phyloP scores from a whole-genome alignment of 2,797 vertebrate species.

The Chaenodraco wilsoni region DNA sequence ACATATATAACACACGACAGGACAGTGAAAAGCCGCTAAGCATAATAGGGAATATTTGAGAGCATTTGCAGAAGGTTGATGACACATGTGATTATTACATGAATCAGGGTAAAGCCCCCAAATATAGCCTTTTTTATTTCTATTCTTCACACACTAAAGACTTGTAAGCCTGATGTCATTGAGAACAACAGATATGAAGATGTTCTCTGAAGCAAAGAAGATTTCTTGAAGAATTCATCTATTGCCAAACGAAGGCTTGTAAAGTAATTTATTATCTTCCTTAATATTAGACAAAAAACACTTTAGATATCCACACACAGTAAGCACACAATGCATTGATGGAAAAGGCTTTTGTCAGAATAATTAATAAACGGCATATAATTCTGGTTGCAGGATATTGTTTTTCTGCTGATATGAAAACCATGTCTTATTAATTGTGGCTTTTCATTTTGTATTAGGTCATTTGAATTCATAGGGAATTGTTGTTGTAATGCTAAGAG shows the following conservation, averaged over 20 bases:
- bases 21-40: no score
- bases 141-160: not conserved
- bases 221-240: not conserved
- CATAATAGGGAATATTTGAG: no score
- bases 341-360: not conserved
- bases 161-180: not conserved
- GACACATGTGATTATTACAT: not conserved
- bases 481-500: constrained; percentile 40
- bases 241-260: not conserved
- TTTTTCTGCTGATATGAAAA: constrained; percentile 18
- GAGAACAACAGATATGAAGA: not conserved
- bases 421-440: constrained; percentile 23
- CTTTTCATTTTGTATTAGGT: constrained; percentile 10
- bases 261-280: not conserved
- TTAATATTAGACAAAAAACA: not conserved
- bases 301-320: not conserved
- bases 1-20: no score
- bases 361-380: constrained; percentile 15
- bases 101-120: not conserved
- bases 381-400: not conserved
- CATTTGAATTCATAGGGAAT: constrained; percentile 54
- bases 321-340: not conserved
- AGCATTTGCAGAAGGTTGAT: constrained; percentile 1
- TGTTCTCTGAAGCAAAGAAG: not conserved
- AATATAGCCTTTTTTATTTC: no score